A percentile compares a stretch with the other conserved stretches of the same genome.
Evolutionary conservation across 2,113 vertebrate species (phyloP).

Genomic region (Heteronetta atricapilla): DNA sequence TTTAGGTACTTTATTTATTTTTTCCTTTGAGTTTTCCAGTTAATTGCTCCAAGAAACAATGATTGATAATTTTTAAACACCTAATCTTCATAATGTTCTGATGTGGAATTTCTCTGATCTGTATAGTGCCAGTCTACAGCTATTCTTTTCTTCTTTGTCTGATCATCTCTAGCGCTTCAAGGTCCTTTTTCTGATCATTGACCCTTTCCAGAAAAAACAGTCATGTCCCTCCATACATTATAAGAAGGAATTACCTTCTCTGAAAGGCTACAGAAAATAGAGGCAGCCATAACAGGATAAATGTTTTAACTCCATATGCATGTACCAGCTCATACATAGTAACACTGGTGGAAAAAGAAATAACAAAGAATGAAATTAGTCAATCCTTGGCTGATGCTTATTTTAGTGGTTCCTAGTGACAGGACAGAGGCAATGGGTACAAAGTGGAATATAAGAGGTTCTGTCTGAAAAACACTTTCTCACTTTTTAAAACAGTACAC

Average conservation of each 20-base stretch:
- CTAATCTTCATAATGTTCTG: background rate
- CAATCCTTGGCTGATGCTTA: background rate
- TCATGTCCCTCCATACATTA: background rate
- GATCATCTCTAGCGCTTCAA: background rate
- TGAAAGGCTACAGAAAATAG: background rate
- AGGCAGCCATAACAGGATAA: background rate
- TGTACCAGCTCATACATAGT: background rate
- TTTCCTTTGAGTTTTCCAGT: background rate
- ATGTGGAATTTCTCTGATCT: background rate
- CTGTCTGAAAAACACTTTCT: too few relatives aligned
- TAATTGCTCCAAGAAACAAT: background rate
- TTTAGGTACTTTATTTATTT: too few relatives aligned
- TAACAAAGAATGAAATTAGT: background rate
- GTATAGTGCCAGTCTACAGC: background rate
- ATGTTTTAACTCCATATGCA: background rate
- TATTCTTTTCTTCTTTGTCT: background rate
- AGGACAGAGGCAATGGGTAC: too few relatives aligned
- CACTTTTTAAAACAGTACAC: background rate
- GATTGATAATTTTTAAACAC: background rate
- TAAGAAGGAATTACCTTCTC: background rate
- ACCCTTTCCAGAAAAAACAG: background rate
- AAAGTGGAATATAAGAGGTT: too few relatives aligned
- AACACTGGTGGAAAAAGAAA: background rate
- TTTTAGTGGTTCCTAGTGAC: too few relatives aligned
- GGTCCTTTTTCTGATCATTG: background rate